A percentile compares a stretch with the other conserved stretches of the same genome.
Evolutionary conservation across 2,113 vertebrate genomes (phyloP).

Genomic region (Fregata magnificens): DNA sequence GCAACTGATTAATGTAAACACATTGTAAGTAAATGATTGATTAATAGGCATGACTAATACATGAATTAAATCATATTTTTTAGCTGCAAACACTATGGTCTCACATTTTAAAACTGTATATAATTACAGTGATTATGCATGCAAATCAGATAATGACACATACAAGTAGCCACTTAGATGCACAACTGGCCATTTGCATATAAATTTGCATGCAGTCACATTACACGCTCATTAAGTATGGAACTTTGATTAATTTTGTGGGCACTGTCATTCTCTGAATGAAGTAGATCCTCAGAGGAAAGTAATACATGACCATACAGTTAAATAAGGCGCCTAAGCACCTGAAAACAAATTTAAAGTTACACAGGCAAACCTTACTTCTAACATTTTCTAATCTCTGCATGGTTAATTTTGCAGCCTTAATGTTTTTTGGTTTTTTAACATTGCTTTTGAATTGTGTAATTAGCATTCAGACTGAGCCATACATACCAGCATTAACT

Average conservation of each 20-base stretch:
- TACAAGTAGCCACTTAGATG: constrained; percentile 3
- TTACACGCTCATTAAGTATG: not conserved
- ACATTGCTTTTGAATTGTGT: not conserved
- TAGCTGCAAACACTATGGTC: not conserved
- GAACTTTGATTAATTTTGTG: constrained; percentile 13
- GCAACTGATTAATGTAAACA: constrained; percentile 22
- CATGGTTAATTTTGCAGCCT: not conserved
- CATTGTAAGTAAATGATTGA: constrained; percentile 25
- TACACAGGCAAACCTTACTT: not conserved
- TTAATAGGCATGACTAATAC: constrained; percentile 27
- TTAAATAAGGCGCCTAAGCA: not conserved
- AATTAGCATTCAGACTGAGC: not conserved
- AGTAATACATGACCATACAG: not conserved
- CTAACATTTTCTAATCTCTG: not conserved
- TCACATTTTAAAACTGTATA: not conserved
- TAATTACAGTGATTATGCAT: constrained; percentile 31
- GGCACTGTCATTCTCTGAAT: not conserved
- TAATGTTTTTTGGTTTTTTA: not conserved
- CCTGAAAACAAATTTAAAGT: not conserved
- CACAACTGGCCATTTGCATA: constrained; percentile 30
- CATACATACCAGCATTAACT: not conserved
- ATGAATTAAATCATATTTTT: constrained; percentile 5
- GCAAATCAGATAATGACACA: constrained; percentile 28
- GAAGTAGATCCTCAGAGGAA: not conserved
- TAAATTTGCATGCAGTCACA: constrained; percentile 5